Conservation (phyloP, 1,140 invertebrate species). For the Scylla paramamosain region DNA sequence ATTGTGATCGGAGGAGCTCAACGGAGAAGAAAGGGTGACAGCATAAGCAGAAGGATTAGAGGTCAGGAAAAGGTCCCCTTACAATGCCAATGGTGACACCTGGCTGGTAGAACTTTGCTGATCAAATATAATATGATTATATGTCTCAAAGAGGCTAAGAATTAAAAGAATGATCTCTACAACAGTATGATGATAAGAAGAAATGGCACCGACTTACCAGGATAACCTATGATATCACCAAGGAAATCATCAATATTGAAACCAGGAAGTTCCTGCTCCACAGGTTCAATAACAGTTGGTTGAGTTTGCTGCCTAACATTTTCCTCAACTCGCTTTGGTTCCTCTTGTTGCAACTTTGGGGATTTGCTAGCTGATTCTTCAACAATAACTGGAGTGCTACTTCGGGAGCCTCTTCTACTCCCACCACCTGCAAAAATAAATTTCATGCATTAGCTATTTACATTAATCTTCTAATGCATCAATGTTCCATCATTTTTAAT, state of each 20-base stretch:
- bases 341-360: constrained; percentile 51
- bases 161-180: no score
- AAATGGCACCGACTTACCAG: constrained; percentile 28
- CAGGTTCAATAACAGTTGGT: constrained; percentile 65
- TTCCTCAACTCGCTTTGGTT: not conserved
- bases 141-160: no score
- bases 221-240: constrained; percentile 70
- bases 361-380: constrained; percentile 52
- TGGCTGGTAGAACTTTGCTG: no score
- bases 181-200: no score
- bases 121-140: no score
- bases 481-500: no score
- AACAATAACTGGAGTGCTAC: constrained; percentile 69
- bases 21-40: no score
- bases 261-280: constrained; percentile 50
- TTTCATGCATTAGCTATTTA: not conserved
- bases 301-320: constrained; percentile 2
- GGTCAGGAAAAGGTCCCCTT: no score
- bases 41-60: no score
- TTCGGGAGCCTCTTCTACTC: constrained; percentile 64
- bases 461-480: no score
- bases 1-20: no score
- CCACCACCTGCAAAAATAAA: constrained; percentile 53
- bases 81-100: no score
- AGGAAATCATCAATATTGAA: constrained; percentile 75